phyloP scores from a whole-genome alignment of 2,797 vertebrate genomes.

The Gymnoscopelus microlampas region DNA sequence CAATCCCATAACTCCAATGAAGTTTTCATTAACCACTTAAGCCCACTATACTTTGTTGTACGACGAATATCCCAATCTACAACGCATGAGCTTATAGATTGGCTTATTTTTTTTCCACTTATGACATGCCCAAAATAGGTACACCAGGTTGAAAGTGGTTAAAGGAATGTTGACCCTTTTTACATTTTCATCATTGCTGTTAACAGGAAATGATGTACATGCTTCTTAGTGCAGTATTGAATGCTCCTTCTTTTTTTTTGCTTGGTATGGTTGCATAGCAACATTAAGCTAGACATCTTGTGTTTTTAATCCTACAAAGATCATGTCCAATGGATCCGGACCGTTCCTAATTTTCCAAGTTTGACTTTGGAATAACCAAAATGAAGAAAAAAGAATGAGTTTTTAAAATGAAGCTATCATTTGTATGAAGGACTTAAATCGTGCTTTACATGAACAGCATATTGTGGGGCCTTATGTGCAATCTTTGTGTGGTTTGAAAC shows the following conservation, averaged over 20 bases:
- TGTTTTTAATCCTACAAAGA: background rate
- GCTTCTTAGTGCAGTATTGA: background rate
- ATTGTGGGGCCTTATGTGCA: background rate
- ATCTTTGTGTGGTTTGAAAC: background rate
- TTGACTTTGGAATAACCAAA: background rate
- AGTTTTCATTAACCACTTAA: too few relatives aligned
- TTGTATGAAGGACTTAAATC: background rate
- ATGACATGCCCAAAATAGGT: too few relatives aligned
- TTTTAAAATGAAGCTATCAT: background rate
- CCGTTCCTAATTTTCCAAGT: background rate
- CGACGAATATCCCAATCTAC: too few relatives aligned
- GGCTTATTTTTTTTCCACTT: too few relatives aligned
- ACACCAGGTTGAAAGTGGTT: too few relatives aligned
- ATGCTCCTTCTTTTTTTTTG: background rate
- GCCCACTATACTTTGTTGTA: too few relatives aligned
- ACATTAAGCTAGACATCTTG: background rate
- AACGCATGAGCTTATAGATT: too few relatives aligned
- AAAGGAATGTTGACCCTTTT: too few relatives aligned
- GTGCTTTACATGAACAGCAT: background rate
- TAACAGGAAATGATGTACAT: too few relatives aligned
- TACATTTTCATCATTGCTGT: too few relatives aligned
- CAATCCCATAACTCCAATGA: too few relatives aligned
- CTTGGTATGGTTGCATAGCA: background rate
- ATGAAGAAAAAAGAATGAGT: conserved; percentile 18
- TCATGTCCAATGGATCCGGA: background rate